Percentiles rank a stretch among this genome's conserved stretches.
Conservation (phyloP, 2,113 vertebrate genomes). For the Amphiprion percula region DNA sequence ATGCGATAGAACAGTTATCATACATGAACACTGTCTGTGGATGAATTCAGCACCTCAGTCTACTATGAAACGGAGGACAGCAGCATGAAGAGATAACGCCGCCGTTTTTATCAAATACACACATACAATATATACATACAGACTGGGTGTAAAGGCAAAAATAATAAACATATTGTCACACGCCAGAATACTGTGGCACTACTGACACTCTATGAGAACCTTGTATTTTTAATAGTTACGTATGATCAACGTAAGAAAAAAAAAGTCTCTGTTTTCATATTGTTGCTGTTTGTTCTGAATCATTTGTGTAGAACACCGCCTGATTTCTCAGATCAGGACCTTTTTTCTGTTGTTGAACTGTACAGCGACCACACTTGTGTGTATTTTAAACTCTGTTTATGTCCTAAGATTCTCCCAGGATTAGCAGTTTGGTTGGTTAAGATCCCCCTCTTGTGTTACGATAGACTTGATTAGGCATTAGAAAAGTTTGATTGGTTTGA, state of each 20-base stretch:
- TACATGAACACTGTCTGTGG: conserved; percentile 56
- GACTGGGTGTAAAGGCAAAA: conserved; percentile 69
- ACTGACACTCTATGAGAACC: conserved; percentile 60
- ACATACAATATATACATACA: conserved; percentile 76
- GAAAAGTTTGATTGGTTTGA: conserved; percentile 60
- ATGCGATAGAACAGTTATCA: conserved; percentile 44
- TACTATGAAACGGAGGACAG: conserved; percentile 34
- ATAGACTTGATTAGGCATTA: conserved; percentile 59
- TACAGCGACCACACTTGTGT: conserved; percentile 35
- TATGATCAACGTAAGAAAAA: conserved; percentile 52
- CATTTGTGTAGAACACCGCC: conserved; percentile 40
- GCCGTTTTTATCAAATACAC: conserved; percentile 59
- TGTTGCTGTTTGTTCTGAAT: conserved; percentile 47
- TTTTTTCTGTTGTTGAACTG: conserved; percentile 49
- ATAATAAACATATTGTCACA: conserved; percentile 59
- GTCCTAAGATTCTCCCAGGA: conserved; percentile 37
- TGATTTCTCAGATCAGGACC: conserved; percentile 60
- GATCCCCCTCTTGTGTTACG: conserved; percentile 37
- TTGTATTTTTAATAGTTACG: conserved; percentile 65
- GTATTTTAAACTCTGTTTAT: conserved; percentile 38
- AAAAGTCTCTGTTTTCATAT: conserved; percentile 50
- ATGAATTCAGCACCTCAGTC: conserved; percentile 47
- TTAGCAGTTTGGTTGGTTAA: conserved; percentile 61
- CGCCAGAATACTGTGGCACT: conserved; percentile 53
- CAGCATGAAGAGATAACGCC: conserved; percentile 35